Evolutionary conservation across 2,888 invertebrate species (phyloP).

Genomic region (Tenthredo scrophulariae): DNA sequence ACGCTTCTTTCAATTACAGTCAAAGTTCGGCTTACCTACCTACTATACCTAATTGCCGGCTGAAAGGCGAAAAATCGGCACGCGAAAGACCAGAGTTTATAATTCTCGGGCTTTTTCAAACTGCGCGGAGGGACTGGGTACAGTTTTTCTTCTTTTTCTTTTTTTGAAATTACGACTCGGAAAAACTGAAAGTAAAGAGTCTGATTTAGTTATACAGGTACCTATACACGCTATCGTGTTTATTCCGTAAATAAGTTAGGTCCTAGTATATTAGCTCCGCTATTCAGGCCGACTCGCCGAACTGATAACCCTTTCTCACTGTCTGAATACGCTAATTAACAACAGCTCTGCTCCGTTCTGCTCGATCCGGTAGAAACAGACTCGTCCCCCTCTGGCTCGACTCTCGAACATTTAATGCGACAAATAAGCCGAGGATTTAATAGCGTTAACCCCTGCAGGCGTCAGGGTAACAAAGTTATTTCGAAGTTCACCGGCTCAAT

Average conservation of each 20-base stretch:
- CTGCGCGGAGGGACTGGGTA: no score
- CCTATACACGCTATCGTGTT: not conserved
- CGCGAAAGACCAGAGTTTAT: not conserved
- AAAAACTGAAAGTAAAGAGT: not conserved
- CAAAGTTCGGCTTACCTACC: not conserved
- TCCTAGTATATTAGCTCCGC: constrained; percentile 77
- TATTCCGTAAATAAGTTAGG: constrained; percentile 67
- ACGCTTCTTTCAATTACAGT: not conserved
- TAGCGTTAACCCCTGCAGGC: constrained; percentile 68
- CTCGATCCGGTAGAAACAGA: constrained; percentile 19
- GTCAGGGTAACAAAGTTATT: constrained; percentile 70
- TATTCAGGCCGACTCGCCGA: constrained; percentile 70
- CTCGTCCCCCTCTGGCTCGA: not conserved
- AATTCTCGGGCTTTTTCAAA: not conserved
- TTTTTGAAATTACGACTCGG: not conserved
- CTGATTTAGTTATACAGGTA: constrained; percentile 16
- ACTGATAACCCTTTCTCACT: constrained; percentile 72
- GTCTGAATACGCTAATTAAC: constrained; percentile 76
- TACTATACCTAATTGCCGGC: not conserved
- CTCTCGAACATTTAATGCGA: constrained; percentile 27
- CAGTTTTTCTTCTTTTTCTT: not conserved
- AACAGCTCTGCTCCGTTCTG: constrained; percentile 53
- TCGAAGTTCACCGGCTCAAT: constrained; percentile 58
- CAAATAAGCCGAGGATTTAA: constrained; percentile 59
- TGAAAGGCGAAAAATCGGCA: not conserved